Evolutionary conservation across 1,140 invertebrate species (phyloP).

Genomic region (Drosophila yakuba): DNA sequence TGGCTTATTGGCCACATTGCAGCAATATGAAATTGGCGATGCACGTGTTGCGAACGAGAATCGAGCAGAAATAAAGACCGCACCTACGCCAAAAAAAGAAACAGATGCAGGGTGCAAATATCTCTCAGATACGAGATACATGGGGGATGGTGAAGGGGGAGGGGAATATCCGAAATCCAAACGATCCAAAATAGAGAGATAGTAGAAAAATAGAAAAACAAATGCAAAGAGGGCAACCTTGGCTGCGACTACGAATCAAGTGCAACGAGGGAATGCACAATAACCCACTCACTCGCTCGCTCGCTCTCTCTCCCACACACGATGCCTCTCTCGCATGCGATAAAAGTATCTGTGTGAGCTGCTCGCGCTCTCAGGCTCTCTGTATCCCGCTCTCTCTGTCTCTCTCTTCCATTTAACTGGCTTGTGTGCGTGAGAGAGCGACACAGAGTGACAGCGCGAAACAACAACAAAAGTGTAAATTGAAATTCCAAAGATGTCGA

Average conservation of each 20-base stretch:
- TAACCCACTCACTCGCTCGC: conserved; percentile 14
- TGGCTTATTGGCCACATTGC: conserved; percentile 40
- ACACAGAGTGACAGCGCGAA: conserved; percentile 42
- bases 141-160: background rate
- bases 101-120: conserved; percentile 22
- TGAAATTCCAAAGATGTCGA: conserved; percentile 84
- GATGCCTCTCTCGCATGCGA: conserved; percentile 62
- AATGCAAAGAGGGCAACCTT: conserved; percentile 65
- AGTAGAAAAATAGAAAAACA: conserved; percentile 26
- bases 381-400: background rate
- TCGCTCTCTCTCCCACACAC: background rate
- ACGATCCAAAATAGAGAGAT: conserved; percentile 34
- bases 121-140: conserved; percentile 14
- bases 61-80: conserved; percentile 14
- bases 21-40: conserved; percentile 19
- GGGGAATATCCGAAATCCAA: conserved; percentile 18
- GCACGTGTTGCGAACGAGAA: conserved; percentile 51
- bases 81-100: conserved; percentile 52
- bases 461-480: conserved; percentile 83
- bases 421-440: conserved; percentile 15
- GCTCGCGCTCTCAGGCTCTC: background rate
- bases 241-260: conserved; percentile 29
- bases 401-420: background rate
- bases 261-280: conserved; percentile 28
- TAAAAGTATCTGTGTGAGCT: conserved; percentile 68